Evolutionary conservation across 2,888 invertebrate species (phyloP).

Genomic region (Polydrusus cervinus): DNA sequence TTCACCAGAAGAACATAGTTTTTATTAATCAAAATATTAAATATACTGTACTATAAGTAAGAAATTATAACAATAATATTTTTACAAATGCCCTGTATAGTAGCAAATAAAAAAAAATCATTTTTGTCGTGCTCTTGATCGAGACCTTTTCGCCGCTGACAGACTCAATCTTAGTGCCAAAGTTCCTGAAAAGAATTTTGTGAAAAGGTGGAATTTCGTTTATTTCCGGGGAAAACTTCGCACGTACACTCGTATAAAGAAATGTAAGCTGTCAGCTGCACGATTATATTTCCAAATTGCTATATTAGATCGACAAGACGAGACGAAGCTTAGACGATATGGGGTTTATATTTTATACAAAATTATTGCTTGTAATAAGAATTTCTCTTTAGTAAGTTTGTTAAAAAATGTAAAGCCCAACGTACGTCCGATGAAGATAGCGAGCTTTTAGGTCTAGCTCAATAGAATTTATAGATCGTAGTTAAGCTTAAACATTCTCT

Average conservation of each 20-base stretch:
- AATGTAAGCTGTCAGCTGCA: constrained; percentile 22
- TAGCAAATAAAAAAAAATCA: background rate
- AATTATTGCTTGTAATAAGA: background rate
- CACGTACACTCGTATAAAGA: constrained; percentile 10
- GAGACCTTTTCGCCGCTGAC: constrained; percentile 7
- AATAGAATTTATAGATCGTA: too few species aligned
- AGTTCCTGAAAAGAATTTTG: constrained; percentile 19
- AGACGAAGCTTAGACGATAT: constrained; percentile 3
- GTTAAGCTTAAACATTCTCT: too few species aligned
- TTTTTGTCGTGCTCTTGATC: constrained; percentile 9
- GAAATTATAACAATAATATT: too few species aligned
- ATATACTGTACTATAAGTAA: too few species aligned
- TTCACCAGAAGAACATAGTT: too few species aligned
- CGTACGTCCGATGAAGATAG: too few species aligned
- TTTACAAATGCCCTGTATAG: background rate
- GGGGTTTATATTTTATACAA: background rate
- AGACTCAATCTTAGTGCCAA: constrained; percentile 8
- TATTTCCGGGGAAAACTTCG: constrained; percentile 17
- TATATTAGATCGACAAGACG: constrained; percentile 17
- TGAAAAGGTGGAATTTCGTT: constrained; percentile 28
- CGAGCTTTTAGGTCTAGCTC: too few species aligned
- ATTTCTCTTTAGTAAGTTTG: background rate
- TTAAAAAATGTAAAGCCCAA: too few species aligned
- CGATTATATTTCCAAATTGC: constrained; percentile 18
- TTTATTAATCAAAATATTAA: too few species aligned